A percentile compares a stretch with the other conserved stretches of the same genome.
Conservation (phyloP, 2,888 invertebrate species). For the Ernsta delagoae region DNA sequence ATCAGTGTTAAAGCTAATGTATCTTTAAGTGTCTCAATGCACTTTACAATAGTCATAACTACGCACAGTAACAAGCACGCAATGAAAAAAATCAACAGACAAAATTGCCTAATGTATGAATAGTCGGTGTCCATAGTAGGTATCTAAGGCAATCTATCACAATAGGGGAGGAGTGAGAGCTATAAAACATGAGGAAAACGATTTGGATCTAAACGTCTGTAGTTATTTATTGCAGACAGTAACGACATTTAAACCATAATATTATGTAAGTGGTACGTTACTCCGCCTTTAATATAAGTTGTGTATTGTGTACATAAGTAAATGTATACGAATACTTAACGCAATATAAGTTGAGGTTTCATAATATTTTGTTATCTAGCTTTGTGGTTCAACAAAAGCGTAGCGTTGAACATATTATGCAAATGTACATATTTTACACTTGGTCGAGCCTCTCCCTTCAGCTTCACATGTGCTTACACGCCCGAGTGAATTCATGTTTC, state of each 20-base stretch:
- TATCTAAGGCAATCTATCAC: slow-evolving; percentile 25
- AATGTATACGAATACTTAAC: too few species aligned
- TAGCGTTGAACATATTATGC: slow-evolving; percentile 13
- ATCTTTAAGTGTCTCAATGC: background rate
- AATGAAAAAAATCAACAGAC: background rate
- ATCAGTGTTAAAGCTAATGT: background rate
- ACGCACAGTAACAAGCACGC: too few species aligned
- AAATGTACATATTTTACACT: slow-evolving; percentile 25
- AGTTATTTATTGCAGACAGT: slow-evolving; percentile 24
- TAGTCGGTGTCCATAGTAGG: background rate
- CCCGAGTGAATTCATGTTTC: slow-evolving; percentile 20
- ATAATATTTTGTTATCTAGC: background rate
- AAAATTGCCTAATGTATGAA: background rate
- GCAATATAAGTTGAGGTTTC: too few species aligned
- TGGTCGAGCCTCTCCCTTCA: slow-evolving; percentile 22
- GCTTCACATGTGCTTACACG: background rate
- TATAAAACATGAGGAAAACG: slow-evolving; percentile 22
- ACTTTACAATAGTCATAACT: background rate
- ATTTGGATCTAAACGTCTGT: slow-evolving; percentile 13
- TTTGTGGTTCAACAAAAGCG: slow-evolving; percentile 15
- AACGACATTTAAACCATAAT: too few species aligned
- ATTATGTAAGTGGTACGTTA: too few species aligned
- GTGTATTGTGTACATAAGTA: too few species aligned
- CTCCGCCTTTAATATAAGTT: background rate
- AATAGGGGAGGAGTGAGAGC: slow-evolving; percentile 18